These are phyloP conservation scores for Athalia rosae DNA, from an alignment of 2,888 invertebrate genomes.

Conservation along the genomic window DNA sequence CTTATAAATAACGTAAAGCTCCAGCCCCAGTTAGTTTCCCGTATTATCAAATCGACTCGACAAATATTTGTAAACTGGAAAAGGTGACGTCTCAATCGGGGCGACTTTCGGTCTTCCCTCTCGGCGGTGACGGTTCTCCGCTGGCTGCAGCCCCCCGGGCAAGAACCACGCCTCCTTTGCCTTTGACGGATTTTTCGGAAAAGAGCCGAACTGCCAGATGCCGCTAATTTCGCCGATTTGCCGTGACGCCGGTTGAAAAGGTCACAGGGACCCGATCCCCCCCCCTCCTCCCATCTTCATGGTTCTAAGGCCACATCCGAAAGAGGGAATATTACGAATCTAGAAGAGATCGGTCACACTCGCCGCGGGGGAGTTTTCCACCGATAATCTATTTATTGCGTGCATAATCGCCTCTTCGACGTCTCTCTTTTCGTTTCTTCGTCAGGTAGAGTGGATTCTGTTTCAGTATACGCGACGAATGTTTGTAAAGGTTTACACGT, in stretches of 20 bases:
- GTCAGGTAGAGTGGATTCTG: background rate
- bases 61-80: constrained; percentile 64
- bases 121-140: background rate
- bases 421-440: constrained; percentile 1
- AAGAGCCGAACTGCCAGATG: constrained; percentile 59
- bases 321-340: background rate
- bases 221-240: constrained; percentile 66
- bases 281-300: constrained; percentile 47
- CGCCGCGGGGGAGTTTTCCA: constrained; percentile 43
- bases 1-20: background rate
- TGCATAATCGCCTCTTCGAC: constrained; percentile 37
- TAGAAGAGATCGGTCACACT: constrained; percentile 56
- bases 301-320: too few relatives aligned
- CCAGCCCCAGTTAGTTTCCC: background rate
- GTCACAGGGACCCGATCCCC: constrained; percentile 39
- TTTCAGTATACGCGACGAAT: too few relatives aligned
- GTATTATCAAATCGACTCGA: constrained; percentile 48
- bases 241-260: constrained; percentile 60
- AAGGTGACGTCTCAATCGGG: constrained; percentile 55
- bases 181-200: constrained; percentile 45
- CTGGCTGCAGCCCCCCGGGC: constrained; percentile 23
- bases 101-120: constrained; percentile 39
- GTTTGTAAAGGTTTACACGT: too few relatives aligned
- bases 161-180: constrained; percentile 41
- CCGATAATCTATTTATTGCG: constrained; percentile 46